Base-by-base conservation (phyloP, 64 coral and sea anemone genomes). In the Montipora efflorescens region DNA sequence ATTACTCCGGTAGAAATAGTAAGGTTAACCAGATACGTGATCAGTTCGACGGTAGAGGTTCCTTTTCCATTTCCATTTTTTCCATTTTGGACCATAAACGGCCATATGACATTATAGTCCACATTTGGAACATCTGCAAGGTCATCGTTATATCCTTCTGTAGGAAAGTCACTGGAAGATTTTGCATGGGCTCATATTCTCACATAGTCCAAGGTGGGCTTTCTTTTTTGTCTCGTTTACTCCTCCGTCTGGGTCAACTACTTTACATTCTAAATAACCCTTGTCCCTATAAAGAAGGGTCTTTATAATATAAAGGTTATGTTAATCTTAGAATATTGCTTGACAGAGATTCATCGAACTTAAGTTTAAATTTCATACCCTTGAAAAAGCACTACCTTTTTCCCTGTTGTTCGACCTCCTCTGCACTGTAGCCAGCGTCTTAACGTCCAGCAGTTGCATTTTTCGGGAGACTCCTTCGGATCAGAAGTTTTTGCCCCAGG, bases 121-220 rank as follows among this genome's bases (percentile, higher is more conserved):
- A 89, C 79, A 53, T 77, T 36, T 74, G 92, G 92, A 68, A 94
- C 21, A 69, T 86, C 82, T n/a, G 21, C 75, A 28, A 92, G 70
- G 75, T 92, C 80, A 18, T 71, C 64, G 44, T 52, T 84, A 77
- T 84, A 92, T 70, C 67, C 67, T 70, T 70, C 67, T 15, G 12
- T 22, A 19, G 67, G 67, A 20, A 20, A 20, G 10, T 11, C 53
- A 7, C 11, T 57, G 6, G 11, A 57, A 57, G 53, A 57, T 57
- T 57, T 7, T 36, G 36, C 36, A 36, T 57, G 53, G 53, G 2
- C 53, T 11, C 7, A 11, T 57, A 11, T 57, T 11, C 11, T 57
- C 53, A 11, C 11, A 57, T 57, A 57, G 53, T 57, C 53, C 53
- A 57, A 57, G 53, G 7, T 11, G 6, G 6, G 53, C 53, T 57